These are phyloP conservation scores for Protobothrops mucrosquamatus DNA, from an alignment of 2,113 vertebrate genomes.

Conservation along the genomic window DNA sequence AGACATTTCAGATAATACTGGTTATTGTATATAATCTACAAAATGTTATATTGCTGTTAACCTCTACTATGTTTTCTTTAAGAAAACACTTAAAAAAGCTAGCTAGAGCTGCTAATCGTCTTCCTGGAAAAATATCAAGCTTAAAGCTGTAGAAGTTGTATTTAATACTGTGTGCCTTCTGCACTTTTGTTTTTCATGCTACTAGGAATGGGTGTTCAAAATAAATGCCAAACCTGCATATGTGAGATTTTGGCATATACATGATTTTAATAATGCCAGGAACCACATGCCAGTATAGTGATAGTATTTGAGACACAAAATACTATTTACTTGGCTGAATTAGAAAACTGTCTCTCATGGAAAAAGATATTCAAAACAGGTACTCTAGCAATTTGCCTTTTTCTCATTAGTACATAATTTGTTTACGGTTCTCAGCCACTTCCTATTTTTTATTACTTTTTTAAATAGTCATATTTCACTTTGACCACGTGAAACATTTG, in stretches of 20 bases:
- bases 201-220: slow-evolving; percentile 19
- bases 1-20: not conserved
- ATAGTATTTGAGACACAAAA: slow-evolving; percentile 31
- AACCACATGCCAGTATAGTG: slow-evolving; percentile 2
- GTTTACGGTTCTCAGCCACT: slow-evolving; percentile 39
- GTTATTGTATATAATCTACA: not conserved
- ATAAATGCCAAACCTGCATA: slow-evolving; percentile 37
- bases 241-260: slow-evolving; percentile 25
- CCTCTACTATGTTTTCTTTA: not conserved
- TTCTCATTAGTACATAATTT: slow-evolving; percentile 53
- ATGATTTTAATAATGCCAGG: not conserved
- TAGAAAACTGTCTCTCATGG: slow-evolving; percentile 52
- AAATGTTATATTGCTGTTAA: not conserved
- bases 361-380: slow-evolving; percentile 60
- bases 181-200: slow-evolving; percentile 19
- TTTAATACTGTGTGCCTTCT: slow-evolving; percentile 14
- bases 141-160: slow-evolving; percentile 5
- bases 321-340: slow-evolving; percentile 38
- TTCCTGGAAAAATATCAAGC: not conserved
- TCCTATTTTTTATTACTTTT: slow-evolving; percentile 40
- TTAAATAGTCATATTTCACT: slow-evolving; percentile 39
- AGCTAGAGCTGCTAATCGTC: not conserved
- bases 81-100: not conserved
- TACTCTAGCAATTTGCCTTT: slow-evolving; percentile 46
- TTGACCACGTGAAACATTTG: not conserved